Evolutionary conservation across 2,797 vertebrate species (phyloP).

Genomic region (Microctenopoma stevenorrisi): DNA sequence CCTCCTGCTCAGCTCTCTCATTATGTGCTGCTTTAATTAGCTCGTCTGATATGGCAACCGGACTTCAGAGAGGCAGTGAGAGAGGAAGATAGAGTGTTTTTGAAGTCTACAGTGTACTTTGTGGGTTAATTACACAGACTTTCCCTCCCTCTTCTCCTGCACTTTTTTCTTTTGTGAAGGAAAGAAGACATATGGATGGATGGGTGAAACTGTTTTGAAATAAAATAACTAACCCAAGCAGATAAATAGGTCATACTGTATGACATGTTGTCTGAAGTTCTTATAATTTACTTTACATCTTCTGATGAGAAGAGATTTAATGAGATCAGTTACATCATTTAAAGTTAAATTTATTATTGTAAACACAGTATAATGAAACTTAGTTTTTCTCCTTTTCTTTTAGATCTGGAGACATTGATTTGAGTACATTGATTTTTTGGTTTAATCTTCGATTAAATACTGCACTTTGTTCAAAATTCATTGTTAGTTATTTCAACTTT

Average conservation of each 20-base stretch:
- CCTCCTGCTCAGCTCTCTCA: slow-evolving; percentile 54
- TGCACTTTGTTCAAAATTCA: too few species aligned
- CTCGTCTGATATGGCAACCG: slow-evolving; percentile 62
- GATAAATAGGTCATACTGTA: neutral
- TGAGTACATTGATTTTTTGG: too few species aligned
- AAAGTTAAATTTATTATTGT: too few species aligned
- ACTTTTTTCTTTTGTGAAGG: neutral
- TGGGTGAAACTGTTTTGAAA: neutral
- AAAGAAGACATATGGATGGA: neutral
- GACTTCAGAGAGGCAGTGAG: slow-evolving; percentile 72
- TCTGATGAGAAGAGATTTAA: neutral
- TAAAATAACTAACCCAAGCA: neutral
- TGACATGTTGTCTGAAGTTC: neutral
- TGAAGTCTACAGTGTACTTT: slow-evolving; percentile 65
- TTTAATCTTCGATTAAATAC: too few species aligned
- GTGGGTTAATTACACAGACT: slow-evolving; percentile 65
- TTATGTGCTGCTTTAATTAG: slow-evolving; percentile 75
- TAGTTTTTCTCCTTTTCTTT: too few species aligned
- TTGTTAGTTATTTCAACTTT: too few species aligned
- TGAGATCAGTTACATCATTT: too few species aligned
- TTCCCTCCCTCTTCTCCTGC: slow-evolving; percentile 38
- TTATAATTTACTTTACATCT: neutral
- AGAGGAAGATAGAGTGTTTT: slow-evolving; percentile 55
- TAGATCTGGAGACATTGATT: too few species aligned
- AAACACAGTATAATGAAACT: too few species aligned